Evolutionary conservation across 23 tunicate genomes (phyloP).

Genomic region (Styela clava): DNA sequence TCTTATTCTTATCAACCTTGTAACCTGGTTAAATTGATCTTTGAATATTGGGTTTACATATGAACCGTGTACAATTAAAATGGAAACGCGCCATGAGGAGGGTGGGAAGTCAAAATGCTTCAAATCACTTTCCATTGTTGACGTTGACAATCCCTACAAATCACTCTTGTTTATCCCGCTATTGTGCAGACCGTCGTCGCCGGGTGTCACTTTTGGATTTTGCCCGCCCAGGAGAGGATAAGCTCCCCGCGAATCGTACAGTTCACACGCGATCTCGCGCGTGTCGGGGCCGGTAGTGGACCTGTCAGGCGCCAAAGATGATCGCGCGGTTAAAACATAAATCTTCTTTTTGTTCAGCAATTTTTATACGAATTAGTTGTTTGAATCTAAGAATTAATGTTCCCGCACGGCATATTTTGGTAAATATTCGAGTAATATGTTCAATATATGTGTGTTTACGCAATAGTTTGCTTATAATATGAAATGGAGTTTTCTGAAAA

Average conservation of each 20-base stretch:
- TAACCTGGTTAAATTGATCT: neutral
- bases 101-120: neutral
- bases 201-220: conserved; percentile 28
- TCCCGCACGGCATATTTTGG: too few relatives aligned
- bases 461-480: too few relatives aligned
- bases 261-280: conserved; percentile 24
- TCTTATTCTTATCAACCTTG: neutral
- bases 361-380: too few relatives aligned
- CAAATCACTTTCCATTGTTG: neutral
- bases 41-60: neutral
- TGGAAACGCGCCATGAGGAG: neutral
- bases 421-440: too few relatives aligned
- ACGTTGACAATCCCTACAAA: neutral
- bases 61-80: neutral
- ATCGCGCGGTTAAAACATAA: neutral
- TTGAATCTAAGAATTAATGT: too few relatives aligned
- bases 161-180: conserved; percentile 15
- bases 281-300: neutral
- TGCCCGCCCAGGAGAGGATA: conserved; percentile 20
- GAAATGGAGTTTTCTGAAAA: too few relatives aligned
- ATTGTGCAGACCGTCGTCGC: conserved; percentile 25
- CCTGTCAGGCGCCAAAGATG: neutral
- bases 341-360: too few relatives aligned
- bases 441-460: too few relatives aligned
- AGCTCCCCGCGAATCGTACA: neutral